phyloP scores from a whole-genome alignment of 2,797 vertebrate genomes.

The Limosa lapponica region DNA sequence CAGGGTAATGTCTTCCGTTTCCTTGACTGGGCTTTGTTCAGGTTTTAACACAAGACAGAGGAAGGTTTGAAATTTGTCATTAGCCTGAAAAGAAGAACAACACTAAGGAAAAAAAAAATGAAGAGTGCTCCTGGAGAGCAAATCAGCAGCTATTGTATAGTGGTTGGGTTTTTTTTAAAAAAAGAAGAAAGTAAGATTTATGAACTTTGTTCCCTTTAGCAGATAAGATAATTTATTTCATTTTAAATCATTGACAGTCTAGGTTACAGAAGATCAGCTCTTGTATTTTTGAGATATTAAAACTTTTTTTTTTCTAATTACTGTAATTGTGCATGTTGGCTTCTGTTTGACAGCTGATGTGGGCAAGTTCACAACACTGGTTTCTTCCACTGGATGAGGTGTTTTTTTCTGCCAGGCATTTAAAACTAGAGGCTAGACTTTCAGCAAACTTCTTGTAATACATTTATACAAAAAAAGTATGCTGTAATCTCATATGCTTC shows the following conservation, averaged over 20 bases:
- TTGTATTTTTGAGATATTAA: not conserved
- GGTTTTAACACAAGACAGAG: not conserved
- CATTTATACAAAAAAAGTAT: not conserved
- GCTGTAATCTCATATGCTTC: not conserved
- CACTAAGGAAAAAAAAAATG: too few relatives aligned
- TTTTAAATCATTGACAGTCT: not conserved
- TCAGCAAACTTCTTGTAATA: not conserved
- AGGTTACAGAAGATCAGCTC: not conserved
- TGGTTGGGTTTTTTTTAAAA: too few relatives aligned
- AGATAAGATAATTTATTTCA: not conserved
- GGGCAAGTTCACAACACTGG: not conserved
- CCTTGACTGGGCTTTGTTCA: not conserved
- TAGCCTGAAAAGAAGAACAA: not conserved
- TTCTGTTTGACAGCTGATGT: not conserved
- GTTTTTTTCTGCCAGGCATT: not conserved
- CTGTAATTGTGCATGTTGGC: not conserved
- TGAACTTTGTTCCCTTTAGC: not conserved
- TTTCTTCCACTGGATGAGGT: not conserved
- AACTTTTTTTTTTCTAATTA: not conserved
- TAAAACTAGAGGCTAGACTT: not conserved
- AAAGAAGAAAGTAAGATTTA: not conserved
- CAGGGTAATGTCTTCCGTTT: not conserved
- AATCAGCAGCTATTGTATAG: not conserved
- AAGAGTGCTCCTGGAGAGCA: not conserved
- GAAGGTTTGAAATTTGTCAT: not conserved